phyloP scores from a whole-genome alignment of 1,140 invertebrate genomes.

The Solen grandis region DNA sequence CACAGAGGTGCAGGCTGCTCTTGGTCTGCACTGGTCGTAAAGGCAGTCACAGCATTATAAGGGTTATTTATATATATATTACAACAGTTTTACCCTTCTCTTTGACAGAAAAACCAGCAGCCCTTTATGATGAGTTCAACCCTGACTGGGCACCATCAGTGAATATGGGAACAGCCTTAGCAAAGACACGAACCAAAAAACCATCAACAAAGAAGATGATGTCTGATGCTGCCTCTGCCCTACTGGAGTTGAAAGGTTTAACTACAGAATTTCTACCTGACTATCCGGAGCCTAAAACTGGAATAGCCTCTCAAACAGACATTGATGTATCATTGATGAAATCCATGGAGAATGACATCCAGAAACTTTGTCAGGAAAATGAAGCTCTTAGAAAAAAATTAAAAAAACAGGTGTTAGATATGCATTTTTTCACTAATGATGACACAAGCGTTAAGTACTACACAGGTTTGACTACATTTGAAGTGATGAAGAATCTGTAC shows the following conservation, averaged over 20 bases:
- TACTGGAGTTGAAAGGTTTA: background rate
- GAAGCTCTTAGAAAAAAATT: background rate
- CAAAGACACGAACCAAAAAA: background rate
- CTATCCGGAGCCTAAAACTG: background rate
- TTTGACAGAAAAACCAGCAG: slow-evolving; percentile 31
- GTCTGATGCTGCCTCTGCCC: background rate
- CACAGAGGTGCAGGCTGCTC: too few relatives aligned
- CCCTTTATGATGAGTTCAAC: slow-evolving; percentile 19
- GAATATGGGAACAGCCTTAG: slow-evolving; percentile 11
- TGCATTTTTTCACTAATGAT: slow-evolving; percentile 1
- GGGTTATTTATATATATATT: too few relatives aligned
- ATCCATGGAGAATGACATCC: slow-evolving; percentile 18
- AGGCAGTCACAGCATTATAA: too few relatives aligned
- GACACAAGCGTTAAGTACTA: slow-evolving; percentile 7
- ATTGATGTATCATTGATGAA: background rate
- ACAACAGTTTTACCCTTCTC: too few relatives aligned
- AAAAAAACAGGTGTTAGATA: background rate
- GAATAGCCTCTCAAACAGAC: slow-evolving; percentile 15
- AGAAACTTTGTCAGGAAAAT: slow-evolving; percentile 13
- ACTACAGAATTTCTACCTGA: background rate
- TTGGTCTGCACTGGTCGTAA: too few relatives aligned
- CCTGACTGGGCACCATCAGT: slow-evolving; percentile 33
- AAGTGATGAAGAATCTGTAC: background rate
- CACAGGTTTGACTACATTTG: slow-evolving; percentile 4
- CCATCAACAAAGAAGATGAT: slow-evolving; percentile 1